phyloP scores from a whole-genome alignment of 2,888 invertebrate species.

The Tipula lateralis region DNA sequence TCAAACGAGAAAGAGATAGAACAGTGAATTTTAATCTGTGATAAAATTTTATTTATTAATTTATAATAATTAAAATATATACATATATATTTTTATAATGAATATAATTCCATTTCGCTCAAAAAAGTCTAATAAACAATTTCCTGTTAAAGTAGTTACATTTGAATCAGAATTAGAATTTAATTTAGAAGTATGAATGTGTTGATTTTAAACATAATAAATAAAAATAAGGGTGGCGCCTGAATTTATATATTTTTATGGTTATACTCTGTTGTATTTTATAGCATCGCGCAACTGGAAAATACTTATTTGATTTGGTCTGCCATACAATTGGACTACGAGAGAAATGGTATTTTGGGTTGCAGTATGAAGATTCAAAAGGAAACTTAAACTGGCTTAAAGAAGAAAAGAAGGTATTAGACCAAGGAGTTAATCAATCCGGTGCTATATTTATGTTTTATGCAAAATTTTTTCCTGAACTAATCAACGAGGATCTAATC shows the following conservation, averaged over 20 bases:
- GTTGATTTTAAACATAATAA: constrained; percentile 29
- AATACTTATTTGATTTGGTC: constrained; percentile 94
- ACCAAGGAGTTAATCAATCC: constrained; percentile 73
- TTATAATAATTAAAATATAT: background rate
- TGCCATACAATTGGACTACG: constrained; percentile 92
- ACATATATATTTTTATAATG: background rate
- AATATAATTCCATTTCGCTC: constrained; percentile 47
- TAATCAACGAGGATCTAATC: constrained; percentile 94
- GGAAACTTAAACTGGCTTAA: constrained; percentile 92
- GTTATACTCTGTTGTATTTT: constrained; percentile 39
- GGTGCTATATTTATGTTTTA: constrained; percentile 83
- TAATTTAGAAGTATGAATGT: constrained; percentile 82
- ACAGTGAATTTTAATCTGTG: background rate
- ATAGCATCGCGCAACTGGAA: constrained; percentile 86
- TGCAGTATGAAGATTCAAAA: constrained; percentile 90
- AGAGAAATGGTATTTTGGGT: constrained; percentile 95
- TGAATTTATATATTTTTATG: background rate
- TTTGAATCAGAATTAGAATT: constrained; percentile 98
- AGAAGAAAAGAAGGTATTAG: constrained; percentile 89
- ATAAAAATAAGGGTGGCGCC: constrained; percentile 32
- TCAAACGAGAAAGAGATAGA: background rate
- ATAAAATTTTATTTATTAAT: background rate
- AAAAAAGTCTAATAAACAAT: constrained; percentile 60
- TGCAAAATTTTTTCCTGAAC: constrained; percentile 97
- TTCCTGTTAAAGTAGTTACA: constrained; percentile 91